Conservation (phyloP, 37 sponge, comb jelly and placozoan genomes). For the Dysidea cf. avara region DNA sequence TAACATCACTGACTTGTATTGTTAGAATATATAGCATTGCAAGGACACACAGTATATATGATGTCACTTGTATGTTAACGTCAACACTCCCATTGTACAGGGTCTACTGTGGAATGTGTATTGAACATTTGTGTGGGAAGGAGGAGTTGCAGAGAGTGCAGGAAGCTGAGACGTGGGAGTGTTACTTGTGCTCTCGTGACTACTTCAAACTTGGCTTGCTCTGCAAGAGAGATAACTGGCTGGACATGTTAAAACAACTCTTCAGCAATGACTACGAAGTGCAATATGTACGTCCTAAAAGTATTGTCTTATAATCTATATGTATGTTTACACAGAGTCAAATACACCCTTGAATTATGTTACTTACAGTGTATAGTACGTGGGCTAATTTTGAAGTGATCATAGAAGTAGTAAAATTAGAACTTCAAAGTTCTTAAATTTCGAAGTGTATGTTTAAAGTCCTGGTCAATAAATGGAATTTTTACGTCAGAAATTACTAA, state of each 20-base stretch:
- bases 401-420: too few relatives aligned
- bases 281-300: conserved; percentile 79
- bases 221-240: conserved; percentile 67
- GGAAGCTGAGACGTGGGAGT: conserved; percentile 63
- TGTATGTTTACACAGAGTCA: too few relatives aligned
- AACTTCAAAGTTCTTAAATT: too few relatives aligned
- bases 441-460: too few relatives aligned
- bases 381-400: too few relatives aligned
- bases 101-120: conserved; percentile 79
- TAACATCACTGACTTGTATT: neutral
- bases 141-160: conserved; percentile 64
- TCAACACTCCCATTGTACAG: conserved; percentile 13
- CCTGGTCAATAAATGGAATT: too few relatives aligned
- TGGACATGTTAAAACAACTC: conserved; percentile 47
- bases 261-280: conserved; percentile 56
- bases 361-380: too few relatives aligned
- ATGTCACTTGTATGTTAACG: neutral
- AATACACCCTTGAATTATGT: too few relatives aligned
- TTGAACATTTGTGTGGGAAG: conserved; percentile 78
- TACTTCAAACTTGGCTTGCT: conserved; percentile 36
- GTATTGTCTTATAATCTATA: too few relatives aligned
- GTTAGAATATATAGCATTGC: neutral
- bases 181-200: conserved; percentile 69
- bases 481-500: too few relatives aligned
- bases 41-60: neutral